Evolutionary conservation across 2,113 vertebrate species (phyloP).

Genomic region (Lophura nycthemera): DNA sequence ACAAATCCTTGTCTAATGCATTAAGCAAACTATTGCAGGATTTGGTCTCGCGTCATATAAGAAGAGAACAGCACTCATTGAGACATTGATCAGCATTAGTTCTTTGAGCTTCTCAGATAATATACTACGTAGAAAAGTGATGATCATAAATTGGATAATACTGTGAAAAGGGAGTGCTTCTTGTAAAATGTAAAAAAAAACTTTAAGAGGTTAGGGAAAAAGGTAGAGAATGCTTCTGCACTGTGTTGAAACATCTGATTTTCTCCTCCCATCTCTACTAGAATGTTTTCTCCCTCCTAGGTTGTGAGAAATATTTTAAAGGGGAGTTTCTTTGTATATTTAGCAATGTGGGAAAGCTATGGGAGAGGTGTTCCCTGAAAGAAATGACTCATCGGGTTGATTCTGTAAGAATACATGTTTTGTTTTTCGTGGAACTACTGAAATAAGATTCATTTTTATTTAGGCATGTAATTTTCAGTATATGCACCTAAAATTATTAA

Average conservation of each 20-base stretch:
- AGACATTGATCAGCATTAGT: not conserved
- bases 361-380: constrained; percentile 49
- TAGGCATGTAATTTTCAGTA: not conserved
- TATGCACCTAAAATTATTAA: not conserved
- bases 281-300: constrained; percentile 11
- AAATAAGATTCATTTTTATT: not conserved
- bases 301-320: constrained; percentile 46
- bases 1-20: constrained; percentile 38
- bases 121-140: not conserved
- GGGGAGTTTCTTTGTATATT: constrained; percentile 41
- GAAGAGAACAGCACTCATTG: not conserved
- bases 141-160: not conserved
- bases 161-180: not conserved
- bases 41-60: constrained; percentile 31
- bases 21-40: constrained; percentile 5
- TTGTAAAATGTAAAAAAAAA: not conserved
- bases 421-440: not conserved
- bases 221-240: not conserved
- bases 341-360: constrained; percentile 37
- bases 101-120: constrained; percentile 3
- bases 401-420: constrained; percentile 9
- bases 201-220: not conserved
- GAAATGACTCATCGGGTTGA: constrained; percentile 38
- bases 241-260: constrained; percentile 20
- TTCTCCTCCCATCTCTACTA: not conserved